Conservation (phyloP, 2,797 vertebrate genomes). For the Saxicola maurus region DNA sequence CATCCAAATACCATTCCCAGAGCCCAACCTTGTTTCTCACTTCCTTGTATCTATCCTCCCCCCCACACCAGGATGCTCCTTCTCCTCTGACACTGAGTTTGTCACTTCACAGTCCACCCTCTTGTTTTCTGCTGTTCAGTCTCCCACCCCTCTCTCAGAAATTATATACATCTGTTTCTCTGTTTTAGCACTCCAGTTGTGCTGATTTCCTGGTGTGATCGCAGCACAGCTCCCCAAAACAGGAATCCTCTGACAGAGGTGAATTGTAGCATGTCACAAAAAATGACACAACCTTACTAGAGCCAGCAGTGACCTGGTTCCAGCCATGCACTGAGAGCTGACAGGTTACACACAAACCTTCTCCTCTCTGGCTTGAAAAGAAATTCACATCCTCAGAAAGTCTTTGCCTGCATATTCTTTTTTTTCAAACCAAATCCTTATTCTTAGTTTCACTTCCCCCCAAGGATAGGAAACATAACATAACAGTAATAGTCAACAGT, state of each 20-base stretch:
- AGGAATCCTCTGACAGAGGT: neutral
- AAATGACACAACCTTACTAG: neutral
- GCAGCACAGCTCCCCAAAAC: neutral
- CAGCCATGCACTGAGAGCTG: neutral
- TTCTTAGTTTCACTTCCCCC: neutral
- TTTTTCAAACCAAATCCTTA: neutral
- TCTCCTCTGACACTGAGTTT: neutral
- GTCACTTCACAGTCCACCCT: neutral
- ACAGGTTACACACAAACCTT: neutral
- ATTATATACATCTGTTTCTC: neutral
- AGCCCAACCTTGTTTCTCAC: neutral
- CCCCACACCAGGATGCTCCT: rapidly evolving
- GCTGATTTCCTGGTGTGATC: neutral
- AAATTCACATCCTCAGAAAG: neutral
- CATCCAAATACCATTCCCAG: neutral
- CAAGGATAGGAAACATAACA: neutral
- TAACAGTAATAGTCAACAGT: neutral
- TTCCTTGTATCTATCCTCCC: neutral
- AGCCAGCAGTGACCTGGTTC: neutral
- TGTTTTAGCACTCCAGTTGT: neutral
- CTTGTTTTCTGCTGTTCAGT: neutral
- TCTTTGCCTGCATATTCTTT: neutral
- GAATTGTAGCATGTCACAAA: neutral
- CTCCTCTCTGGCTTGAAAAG: neutral
- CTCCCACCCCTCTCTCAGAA: neutral